phyloP scores from a whole-genome alignment of 2,113 vertebrate species.

The Spea multiplicata region DNA sequence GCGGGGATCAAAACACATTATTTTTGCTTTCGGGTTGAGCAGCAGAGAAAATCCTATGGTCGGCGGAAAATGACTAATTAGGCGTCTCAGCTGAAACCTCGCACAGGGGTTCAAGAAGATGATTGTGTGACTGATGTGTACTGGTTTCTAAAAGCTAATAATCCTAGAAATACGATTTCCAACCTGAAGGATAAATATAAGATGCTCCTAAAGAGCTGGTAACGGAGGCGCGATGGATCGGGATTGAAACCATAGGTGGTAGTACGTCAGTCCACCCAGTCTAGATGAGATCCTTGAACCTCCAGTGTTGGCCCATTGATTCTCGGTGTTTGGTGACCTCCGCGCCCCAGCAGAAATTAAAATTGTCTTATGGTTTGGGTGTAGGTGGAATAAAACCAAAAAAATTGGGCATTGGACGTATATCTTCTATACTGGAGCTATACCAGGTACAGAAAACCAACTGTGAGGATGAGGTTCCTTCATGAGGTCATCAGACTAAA shows the following conservation, averaged over 20 bases:
- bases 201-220: neutral
- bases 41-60: neutral
- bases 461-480: too few species aligned
- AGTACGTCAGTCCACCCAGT: neutral
- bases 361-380: too few species aligned
- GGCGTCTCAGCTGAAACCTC: neutral
- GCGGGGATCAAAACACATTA: constrained; percentile 10
- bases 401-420: too few species aligned
- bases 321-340: too few species aligned
- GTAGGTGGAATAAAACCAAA: too few species aligned
- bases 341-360: too few species aligned
- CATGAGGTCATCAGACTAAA: too few species aligned
- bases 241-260: neutral
- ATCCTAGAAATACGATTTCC: neutral
- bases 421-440: too few species aligned
- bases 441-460: too few species aligned
- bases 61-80: neutral
- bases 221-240: neutral
- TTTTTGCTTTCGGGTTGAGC: neutral
- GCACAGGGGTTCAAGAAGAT: neutral
- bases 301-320: neutral
- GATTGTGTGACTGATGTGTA: neutral
- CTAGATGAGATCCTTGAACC: neutral
- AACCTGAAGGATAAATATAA: neutral
- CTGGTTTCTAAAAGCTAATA: neutral